A percentile compares a stretch with the other conserved stretches of the same genome.
These are phyloP conservation scores for Saturnia pavonia DNA, from an alignment of 2,888 invertebrate species.

Conservation along the genomic window DNA sequence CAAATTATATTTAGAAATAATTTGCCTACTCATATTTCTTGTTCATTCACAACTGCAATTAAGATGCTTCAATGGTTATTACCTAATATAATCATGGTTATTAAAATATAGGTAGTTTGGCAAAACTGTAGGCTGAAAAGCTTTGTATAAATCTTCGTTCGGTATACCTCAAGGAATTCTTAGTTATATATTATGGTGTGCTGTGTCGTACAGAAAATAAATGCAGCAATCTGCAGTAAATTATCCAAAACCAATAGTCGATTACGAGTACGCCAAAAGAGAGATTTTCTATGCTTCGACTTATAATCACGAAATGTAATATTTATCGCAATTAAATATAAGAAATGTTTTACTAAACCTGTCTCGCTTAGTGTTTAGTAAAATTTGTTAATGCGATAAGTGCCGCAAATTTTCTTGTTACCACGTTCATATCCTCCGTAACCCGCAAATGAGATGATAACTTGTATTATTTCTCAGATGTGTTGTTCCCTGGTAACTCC, in stretches of 20 bases:
- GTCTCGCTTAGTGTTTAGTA: too few relatives aligned
- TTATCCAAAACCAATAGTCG: not conserved
- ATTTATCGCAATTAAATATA: too few relatives aligned
- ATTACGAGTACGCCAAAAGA: not conserved
- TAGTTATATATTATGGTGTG: not conserved
- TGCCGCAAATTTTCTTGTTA: too few relatives aligned
- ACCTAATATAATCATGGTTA: not conserved
- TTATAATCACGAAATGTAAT: too few relatives aligned
- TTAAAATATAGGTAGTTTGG: not conserved
- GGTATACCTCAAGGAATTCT: not conserved
- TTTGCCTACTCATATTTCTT: conserved; percentile 3
- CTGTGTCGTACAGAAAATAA: not conserved
- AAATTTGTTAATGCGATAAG: too few relatives aligned
- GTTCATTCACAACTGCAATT: not conserved
- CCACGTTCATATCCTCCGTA: too few relatives aligned
- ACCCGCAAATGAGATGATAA: too few relatives aligned
- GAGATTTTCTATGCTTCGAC: too few relatives aligned
- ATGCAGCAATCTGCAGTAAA: not conserved
- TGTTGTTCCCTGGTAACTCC: too few relatives aligned
- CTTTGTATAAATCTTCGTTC: not conserved
- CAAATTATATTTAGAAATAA: conserved; percentile 12
- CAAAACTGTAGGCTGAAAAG: not conserved
- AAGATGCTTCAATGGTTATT: not conserved
- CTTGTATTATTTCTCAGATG: too few relatives aligned
- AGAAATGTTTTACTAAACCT: too few relatives aligned